Evolutionary conservation across 1,140 invertebrate species (phyloP).

Genomic region (Calliopsis andreniformis): DNA sequence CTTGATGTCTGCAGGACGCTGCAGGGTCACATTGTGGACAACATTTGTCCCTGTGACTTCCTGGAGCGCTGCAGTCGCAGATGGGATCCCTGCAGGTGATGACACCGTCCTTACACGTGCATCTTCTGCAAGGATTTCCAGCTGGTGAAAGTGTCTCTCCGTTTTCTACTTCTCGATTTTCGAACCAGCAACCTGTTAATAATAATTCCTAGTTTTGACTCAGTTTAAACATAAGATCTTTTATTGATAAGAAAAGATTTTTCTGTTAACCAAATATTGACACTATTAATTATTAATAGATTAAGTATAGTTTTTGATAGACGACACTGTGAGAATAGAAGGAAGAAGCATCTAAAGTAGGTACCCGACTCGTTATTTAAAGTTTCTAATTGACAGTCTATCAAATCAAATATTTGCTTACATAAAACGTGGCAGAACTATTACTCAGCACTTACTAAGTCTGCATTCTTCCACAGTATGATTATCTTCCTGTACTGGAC

Average conservation of each 20-base stretch:
- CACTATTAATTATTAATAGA: no score
- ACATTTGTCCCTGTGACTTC: constrained; percentile 84
- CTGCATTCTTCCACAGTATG: constrained; percentile 79
- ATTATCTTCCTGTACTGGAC: constrained; percentile 81
- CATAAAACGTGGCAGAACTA: neutral
- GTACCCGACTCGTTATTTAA: no score
- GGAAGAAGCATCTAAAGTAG: no score
- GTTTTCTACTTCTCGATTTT: constrained; percentile 83
- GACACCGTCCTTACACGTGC: constrained; percentile 84
- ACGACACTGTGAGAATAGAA: no score
- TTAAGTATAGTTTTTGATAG: no score
- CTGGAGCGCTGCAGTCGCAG: constrained; percentile 84
- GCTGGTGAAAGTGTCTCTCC: constrained; percentile 81
- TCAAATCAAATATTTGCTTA: neutral
- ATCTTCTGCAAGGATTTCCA: constrained; percentile 84
- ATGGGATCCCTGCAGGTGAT: constrained; percentile 83
- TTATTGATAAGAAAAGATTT: no score
- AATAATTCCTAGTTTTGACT: constrained; percentile 8
- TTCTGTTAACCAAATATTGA: no score
- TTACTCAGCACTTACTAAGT: constrained; percentile 77
- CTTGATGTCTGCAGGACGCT: constrained; percentile 89
- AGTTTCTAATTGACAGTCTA: neutral
- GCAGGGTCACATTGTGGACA: constrained; percentile 90
- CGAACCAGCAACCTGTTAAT: constrained; percentile 84
- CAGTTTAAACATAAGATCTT: no score